A percentile compares a stretch with the other conserved stretches of the same genome.
These are phyloP conservation scores for Linepithema humile DNA, from an alignment of 1,140 invertebrate genomes.

Conservation along the genomic window DNA sequence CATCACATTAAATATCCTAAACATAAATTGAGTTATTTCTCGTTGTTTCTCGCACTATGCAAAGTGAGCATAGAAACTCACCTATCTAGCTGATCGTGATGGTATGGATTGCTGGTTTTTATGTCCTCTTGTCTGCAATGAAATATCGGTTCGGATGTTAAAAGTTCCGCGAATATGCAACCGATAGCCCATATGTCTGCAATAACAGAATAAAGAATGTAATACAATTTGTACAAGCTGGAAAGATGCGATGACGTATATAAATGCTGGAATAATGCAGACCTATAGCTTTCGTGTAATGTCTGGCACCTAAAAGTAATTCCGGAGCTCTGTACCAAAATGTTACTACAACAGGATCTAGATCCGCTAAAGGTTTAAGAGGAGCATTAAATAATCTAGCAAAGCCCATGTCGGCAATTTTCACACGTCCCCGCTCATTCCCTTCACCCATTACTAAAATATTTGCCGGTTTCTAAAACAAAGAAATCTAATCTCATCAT, in stretches of 20 bases:
- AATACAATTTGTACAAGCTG: not conserved
- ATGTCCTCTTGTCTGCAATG: slow-evolving; percentile 99
- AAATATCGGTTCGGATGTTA: slow-evolving; percentile 99
- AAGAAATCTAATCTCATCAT: not conserved
- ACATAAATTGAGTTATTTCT: slow-evolving; percentile 24
- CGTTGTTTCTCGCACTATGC: not conserved
- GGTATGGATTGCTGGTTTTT: slow-evolving; percentile 99
- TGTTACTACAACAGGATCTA: slow-evolving; percentile 99
- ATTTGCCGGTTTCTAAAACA: slow-evolving; percentile 97
- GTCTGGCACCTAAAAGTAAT: slow-evolving; percentile 96
- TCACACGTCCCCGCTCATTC: slow-evolving; percentile 97
- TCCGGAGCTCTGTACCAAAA: slow-evolving; percentile 99
- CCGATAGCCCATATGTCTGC: slow-evolving; percentile 99
- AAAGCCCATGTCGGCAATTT: slow-evolving; percentile 99
- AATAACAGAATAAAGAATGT: slow-evolving; percentile 67
- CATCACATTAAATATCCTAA: slow-evolving; percentile 99
- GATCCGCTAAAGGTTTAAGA: slow-evolving; percentile 97
- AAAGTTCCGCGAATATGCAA: slow-evolving; percentile 99
- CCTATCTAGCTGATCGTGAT: slow-evolving; percentile 99
- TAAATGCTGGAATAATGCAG: slow-evolving; percentile 70
- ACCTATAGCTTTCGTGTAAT: slow-evolving; percentile 99
- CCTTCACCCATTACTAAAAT: slow-evolving; percentile 99
- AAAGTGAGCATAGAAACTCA: slow-evolving; percentile 72
- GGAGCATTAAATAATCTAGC: slow-evolving; percentile 99
- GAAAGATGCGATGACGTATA: not conserved